phyloP scores from a whole-genome alignment of 1,140 invertebrate species.

The Brachionus plicatilis region DNA sequence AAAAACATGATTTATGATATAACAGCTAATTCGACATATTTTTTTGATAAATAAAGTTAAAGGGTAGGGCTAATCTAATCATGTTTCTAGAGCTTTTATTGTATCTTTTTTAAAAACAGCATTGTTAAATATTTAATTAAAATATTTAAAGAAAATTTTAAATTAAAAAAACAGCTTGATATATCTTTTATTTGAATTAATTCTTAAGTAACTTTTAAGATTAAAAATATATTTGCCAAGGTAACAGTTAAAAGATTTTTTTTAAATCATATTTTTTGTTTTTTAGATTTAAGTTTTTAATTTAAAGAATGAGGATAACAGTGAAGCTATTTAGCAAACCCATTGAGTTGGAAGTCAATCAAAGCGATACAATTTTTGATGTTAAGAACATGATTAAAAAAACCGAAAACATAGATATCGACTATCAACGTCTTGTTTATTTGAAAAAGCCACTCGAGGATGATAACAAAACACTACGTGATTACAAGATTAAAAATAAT shows the following conservation, averaged over 20 bases:
- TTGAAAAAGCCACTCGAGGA: conserved; percentile 28
- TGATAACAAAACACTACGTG: not conserved
- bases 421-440: conserved; percentile 23
- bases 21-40: not conserved
- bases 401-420: not conserved
- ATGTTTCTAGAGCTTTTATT: not conserved
- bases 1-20: not conserved
- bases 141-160: not conserved
- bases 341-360: not conserved
- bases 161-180: not conserved
- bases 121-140: not conserved
- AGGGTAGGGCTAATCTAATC: not conserved
- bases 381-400: conserved; percentile 13
- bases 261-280: not conserved
- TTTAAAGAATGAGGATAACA: conserved; percentile 31
- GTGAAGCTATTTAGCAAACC: conserved; percentile 18
- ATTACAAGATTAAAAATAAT: conserved; percentile 26
- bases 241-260: not conserved
- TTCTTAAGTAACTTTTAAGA: not conserved
- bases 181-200: not conserved
- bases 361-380: conserved; percentile 2
- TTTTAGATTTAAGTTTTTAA: not conserved
- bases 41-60: not conserved
- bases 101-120: not conserved
- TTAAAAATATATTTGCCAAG: not conserved